Evolutionary conservation across 2,888 invertebrate genomes (phyloP).

Genomic region (Bhutanitis thaidina): DNA sequence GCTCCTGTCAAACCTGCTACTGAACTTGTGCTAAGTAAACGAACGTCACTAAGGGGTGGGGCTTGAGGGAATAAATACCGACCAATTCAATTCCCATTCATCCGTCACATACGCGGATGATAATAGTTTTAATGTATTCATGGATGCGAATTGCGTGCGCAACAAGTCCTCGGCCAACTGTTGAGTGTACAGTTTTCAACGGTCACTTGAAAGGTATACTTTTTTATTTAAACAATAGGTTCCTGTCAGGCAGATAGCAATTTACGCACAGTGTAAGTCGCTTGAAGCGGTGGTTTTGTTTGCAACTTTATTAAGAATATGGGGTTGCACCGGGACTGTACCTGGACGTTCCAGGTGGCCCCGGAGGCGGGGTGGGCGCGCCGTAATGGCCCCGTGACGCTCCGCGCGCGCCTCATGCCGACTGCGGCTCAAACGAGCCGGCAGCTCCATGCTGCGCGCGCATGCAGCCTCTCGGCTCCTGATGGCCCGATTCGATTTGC

Average conservation of each 20-base stretch:
- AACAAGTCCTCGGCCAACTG: constrained; percentile 74
- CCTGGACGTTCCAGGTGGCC: constrained; percentile 91
- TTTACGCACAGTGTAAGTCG: neutral
- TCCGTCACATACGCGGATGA: constrained; percentile 27
- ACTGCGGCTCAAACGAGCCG: constrained; percentile 54
- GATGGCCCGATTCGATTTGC: constrained; percentile 36
- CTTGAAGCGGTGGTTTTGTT: neutral
- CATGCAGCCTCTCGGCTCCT: constrained; percentile 68
- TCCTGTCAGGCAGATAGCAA: neutral
- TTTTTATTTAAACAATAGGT: constrained; percentile 17
- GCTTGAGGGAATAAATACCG: constrained; percentile 21
- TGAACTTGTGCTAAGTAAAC: neutral
- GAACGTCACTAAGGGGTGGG: constrained; percentile 7
- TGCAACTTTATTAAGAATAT: neutral
- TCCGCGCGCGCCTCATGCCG: constrained; percentile 72
- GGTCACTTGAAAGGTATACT: constrained; percentile 31
- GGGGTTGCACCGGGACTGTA: constrained; percentile 35
- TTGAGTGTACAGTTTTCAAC: constrained; percentile 48
- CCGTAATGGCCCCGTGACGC: constrained; percentile 81
- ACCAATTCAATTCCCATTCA: constrained; percentile 27
- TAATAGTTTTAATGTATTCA: constrained; percentile 57
- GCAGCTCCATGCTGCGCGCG: constrained; percentile 39
- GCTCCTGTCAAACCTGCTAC: too few relatives aligned
- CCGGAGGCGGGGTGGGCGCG: constrained; percentile 89
- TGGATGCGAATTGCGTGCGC: constrained; percentile 53